Evolutionary conservation across 2,888 invertebrate species (phyloP), one percentile per base, ranked within the genome.

Genomic region (Ceratothoa steindachneri): DNA sequence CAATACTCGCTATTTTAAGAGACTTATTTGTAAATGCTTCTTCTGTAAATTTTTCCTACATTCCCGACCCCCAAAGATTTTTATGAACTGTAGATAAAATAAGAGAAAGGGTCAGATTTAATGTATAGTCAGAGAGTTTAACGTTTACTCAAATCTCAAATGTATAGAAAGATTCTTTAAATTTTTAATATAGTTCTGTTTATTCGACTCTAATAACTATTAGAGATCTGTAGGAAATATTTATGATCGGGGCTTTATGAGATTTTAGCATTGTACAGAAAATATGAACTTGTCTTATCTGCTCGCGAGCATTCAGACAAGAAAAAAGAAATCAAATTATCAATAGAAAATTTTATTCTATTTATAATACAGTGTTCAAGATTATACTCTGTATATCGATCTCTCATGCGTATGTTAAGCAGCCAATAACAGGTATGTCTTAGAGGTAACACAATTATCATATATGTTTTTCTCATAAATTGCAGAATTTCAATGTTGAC

Each of bases 1-100:
- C 60, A 60, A 60, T 60, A 60, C 60, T 60, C 60, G 60, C 22
- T 60, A 60, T 7, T 60, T 60, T 60, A 60, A 60, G 60, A 41
- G 60, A 4, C 12, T 24, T 24, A 24, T 7, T n/a, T 4, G 60
- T 60, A 60, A 60, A 60, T 41, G 41, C 41, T 41, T 41, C 41
- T 41, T 41, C 41, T 41, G 41, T 41, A 41, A 41, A 41, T 41
- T 41, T 24, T 60, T 60, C 19, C 60, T 24, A 60, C 60, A 60
- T 60, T 60, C 60, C 60, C 60, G 60, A 41, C 41, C 41, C n/a
- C 41, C 41, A 41, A 41, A 41, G 41, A 41, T 41, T 41, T 41
- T 41, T 41, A 41, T 41, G 41, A 41, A n/a, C 15, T 41, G 41
- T 41, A 41, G 41, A 41, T 41, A 41, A 41, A 41, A 5, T 41